Evolutionary conservation across 2,113 vertebrate species (phyloP), one percentile per base, ranked within the genome.

Genomic region (Nymphicus hollandicus): DNA sequence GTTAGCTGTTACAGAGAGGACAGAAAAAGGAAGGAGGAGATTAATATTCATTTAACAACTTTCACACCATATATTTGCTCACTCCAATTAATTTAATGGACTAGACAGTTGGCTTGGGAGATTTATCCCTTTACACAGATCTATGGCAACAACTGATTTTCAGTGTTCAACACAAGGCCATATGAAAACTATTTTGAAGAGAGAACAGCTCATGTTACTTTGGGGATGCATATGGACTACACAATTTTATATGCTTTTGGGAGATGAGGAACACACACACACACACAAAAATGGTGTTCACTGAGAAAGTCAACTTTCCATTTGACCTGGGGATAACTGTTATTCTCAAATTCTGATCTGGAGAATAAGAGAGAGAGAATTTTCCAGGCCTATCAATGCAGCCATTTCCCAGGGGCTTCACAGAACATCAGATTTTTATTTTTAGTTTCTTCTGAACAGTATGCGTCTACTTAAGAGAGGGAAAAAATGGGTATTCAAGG

Each of bases 401-500:
- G 83, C 74, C 17, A 46, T 79, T 89, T 89, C 56, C 81, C 80
- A 84, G 88, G 56, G 49, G 64, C 73, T 83, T 88, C 49, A 49
- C 15, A 76, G 66, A 96, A 82, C 84, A 95, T 76, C 73, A 80
- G 81, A 89, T 73, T 76, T 93, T 87, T 96, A 89, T 81, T 89
- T 97, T 95, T 87, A 94, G 86, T 86, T 93, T 89, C 85, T 86
- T 91, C 74, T 89, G 70, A 89, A 85, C 18, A 92, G 17, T 69
- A 72, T 89, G 66, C 72, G 49, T 90, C 90, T 93, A 72, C 43
- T 84, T 69, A 72, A 81, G 61, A 94, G 72, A 84, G 56, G 58
- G 47, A 22, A 88, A 68, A 92, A 81, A 68, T 0, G 17, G 22
- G 37, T 44, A 79, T 85, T 82, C 73, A 93, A 33, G 73, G 41